Base-by-base conservation (phyloP, 2,888 invertebrate species). In the Mesoligia furuncula region DNA sequence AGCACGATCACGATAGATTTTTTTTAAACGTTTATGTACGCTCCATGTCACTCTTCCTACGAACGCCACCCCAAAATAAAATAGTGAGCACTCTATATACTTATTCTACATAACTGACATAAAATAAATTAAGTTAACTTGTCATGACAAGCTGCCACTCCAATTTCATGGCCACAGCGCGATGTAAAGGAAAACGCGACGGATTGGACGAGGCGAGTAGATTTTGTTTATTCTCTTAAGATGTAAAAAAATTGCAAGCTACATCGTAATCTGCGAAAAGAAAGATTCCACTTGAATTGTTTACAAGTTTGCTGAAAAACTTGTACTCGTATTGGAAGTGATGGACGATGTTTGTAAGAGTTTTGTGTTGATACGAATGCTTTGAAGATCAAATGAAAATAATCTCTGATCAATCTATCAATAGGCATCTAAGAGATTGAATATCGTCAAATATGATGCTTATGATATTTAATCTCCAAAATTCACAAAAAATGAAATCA, bases 211-310 rank as follows among this genome's bases (percentile, higher is more conserved):
- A 85, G 86, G 87, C 77, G 67, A 90, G 89, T 89, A 84, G 87
- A 90, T 88, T 91, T 90, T 92, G 92, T 91, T 91, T 91, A 92
- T 90, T 88, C 87, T 87, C 87, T 87, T 89, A 88, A 89, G 87
- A 81, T 89, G 86, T 86, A 87, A 91, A 92, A 90, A 90, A 91
- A 90, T 81, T 87, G 85, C 85, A 79, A 85, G 76, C 85, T 86
- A 80, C 88, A 81, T 88, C 83, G 87, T 89, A 88, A 91, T 91
- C 84, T 88, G 86, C 27, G 66, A 57, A 42, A 73, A 51, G 65
- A 79, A 82, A 78, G 42, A 75, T 62, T 76, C 67, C 7, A 64
- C 79, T 83, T 77, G 48, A 73, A 83, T 77, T 75, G 72, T 79
- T 77, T 48, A 78, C 64, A 74, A 85, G 76, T 67, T 77, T 77